These are phyloP conservation scores for Ramazzottius varieornatus DNA, from an alignment of 2,888 invertebrate genomes.

Conservation along the genomic window DNA sequence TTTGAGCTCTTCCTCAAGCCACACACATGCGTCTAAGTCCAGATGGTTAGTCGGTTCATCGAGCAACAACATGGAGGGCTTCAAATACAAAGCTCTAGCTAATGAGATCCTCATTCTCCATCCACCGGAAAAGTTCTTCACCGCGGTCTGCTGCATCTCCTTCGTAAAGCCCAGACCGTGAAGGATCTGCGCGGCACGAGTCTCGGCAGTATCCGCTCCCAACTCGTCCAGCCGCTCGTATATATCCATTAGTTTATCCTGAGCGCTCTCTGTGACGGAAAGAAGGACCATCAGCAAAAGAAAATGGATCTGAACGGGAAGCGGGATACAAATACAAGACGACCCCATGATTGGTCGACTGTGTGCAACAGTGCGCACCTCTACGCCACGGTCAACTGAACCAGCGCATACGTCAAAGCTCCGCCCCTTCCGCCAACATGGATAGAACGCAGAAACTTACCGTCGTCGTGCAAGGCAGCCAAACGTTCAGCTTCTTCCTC, in stretches of 20 bases:
- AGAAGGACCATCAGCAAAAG: too few species aligned
- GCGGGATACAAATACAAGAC: too few species aligned
- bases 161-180: slow-evolving; percentile 78
- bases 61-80: slow-evolving; percentile 30
- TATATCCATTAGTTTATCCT: slow-evolving; percentile 85
- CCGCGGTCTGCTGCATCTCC: slow-evolving; percentile 35
- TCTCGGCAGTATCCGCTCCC: slow-evolving; percentile 77
- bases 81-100: slow-evolving; percentile 30
- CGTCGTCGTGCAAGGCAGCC: too few species aligned
- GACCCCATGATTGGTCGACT: too few species aligned
- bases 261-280: too few species aligned
- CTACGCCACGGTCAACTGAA: too few species aligned
- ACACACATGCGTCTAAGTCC: slow-evolving; percentile 83
- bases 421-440: too few species aligned
- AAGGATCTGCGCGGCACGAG: slow-evolving; percentile 71
- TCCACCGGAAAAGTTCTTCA: slow-evolving; percentile 37
- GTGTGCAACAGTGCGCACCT: too few species aligned
- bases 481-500: slow-evolving; percentile 75
- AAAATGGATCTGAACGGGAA: too few species aligned
- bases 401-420: too few species aligned
- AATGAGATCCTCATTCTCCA: slow-evolving; percentile 37
- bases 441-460: too few species aligned
- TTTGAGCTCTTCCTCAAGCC: slow-evolving; percentile 92
- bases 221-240: slow-evolving; percentile 92
- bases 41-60: slow-evolving; percentile 34